Base-by-base conservation (phyloP, 2,113 vertebrate genomes). In the Zosterops japonicus region DNA sequence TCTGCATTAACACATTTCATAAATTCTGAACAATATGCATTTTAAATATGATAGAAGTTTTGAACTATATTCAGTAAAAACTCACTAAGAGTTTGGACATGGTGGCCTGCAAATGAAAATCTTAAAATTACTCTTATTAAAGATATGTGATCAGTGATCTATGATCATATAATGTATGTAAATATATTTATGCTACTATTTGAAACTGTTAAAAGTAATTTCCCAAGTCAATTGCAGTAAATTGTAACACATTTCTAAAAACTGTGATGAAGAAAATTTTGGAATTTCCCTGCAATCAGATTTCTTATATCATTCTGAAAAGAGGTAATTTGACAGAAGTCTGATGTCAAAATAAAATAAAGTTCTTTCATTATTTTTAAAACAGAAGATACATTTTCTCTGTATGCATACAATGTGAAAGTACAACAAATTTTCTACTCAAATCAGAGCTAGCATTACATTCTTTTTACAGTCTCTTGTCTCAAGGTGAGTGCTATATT, bases 1-100 rank as follows among this genome's bases (percentile, higher is more conserved):
- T 49, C 47, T 67, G 97, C 84, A 91, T 96, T 96, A 96, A 60
- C 81, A 89, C 68, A 82, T 96, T 83, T 65, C 69, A 84, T 95
- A 93, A 68, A 91, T 97, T 94, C 64, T 90, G 90, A 90, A 92
- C 18, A 76, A 67, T 87, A 67, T 24, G 29, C 24, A 77, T 39
- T 92, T 90, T 44, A 36, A 93, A 47, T 70, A 61, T 55, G 20
- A 95, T 87, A 83, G 50, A 82, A 87, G 36, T 56, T 93, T 52
- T 24, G 31, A 69, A 41, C 44, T 81, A 6, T 93, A 8, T 68
- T 93, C 42, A 52, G 14, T 87, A 36, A 46, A 65, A 69, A 68
- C 55, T 91, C n/a, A 33, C 70, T 52, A 31, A 31, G 22, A 70
- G 23, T 93, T 94, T 96, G 68, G 46, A 93, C 82, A 70, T 22